phyloP scores from a whole-genome alignment of 2,888 invertebrate genomes.

The Amiota minor region DNA sequence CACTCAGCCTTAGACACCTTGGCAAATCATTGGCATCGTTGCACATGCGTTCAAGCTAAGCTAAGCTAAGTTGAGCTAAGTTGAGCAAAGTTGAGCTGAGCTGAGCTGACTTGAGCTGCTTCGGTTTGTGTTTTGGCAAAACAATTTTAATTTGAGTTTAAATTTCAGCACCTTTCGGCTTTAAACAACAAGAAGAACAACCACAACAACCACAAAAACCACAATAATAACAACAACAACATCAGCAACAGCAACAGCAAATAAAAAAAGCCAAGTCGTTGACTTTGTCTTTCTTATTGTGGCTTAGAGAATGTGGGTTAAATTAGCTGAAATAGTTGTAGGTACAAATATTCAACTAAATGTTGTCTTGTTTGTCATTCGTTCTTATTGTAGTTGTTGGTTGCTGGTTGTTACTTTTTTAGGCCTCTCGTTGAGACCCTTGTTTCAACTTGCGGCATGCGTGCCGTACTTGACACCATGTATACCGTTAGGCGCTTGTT shows the following conservation, averaged over 20 bases:
- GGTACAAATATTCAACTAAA: constrained; percentile 56
- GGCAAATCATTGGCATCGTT: constrained; percentile 61
- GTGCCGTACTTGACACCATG: constrained; percentile 29
- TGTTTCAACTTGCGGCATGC: constrained; percentile 9
- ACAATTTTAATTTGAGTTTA: constrained; percentile 53
- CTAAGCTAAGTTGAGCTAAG: background rate
- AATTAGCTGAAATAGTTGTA: constrained; percentile 68
- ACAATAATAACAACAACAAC: background rate
- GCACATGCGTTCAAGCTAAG: constrained; percentile 56
- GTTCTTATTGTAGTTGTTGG: background rate
- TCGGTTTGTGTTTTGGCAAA: constrained; percentile 16
- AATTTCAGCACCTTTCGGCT: constrained; percentile 59
- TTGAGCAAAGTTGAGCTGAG: background rate
- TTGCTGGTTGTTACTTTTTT: background rate
- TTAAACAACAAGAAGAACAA: constrained; percentile 3
- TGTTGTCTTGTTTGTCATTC: constrained; percentile 21
- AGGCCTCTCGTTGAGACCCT: background rate
- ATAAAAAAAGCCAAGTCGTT: background rate
- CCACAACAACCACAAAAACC: background rate
- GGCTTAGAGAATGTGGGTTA: constrained; percentile 54
- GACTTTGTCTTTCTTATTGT: constrained; percentile 3
- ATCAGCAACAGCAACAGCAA: background rate
- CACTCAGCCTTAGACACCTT: constrained; percentile 30
- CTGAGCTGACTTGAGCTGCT: constrained; percentile 13
- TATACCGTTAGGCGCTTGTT: constrained; percentile 18